Base-by-base conservation (phyloP, 2,797 vertebrate genomes). In the Typhlichthys subterraneus region DNA sequence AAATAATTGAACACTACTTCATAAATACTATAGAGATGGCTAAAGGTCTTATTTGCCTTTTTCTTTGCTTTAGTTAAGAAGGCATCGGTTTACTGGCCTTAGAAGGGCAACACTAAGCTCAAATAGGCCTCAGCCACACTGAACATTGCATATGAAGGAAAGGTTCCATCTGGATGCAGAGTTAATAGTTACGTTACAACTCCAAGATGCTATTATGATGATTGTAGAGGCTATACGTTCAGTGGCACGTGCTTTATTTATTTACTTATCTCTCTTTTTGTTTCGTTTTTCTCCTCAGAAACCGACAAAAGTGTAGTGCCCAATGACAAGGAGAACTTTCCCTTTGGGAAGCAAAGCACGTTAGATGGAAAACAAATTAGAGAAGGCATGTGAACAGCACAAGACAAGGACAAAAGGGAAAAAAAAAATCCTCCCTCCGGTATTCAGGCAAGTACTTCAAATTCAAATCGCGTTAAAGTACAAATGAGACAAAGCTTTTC, bases 141-240 rank as follows among this genome's bases (percentile, higher is more conserved):
- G 53, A 62, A 58, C 50, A 67, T 72, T 77, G 69, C 80, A 87
- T 90, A 86, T 89, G 85, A 91, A 69, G 45, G 73, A 58, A 63
- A 51, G 23, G 23, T 61, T 75, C 60, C 57, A 55, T 61, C 54
- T 65, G 75, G 23, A 23, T 23, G 23, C 23, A 23, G 23, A 23
- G 23, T 23, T 23, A 76, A 70, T 73, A 74, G 75, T 84, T 81
- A 13, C 60, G 47, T 69, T 56, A 49, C 65, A 56, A 47, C 69
- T 54, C 70, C 48, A 23, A 54, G 64, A 67, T 65, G 23, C 23
- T 23, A 23, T n/a, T n/a, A n/a, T n/a, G n/a, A n/a, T n/a, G n/a
- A 23, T 23, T 23, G 23, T 23, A 23, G 3, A 23, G 3, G 29
- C 51, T 56, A 14, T 73, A 49, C 59, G 47, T 38, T 71, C 53